Evolutionary conservation across 2,797 vertebrate species (phyloP).

Genomic region (Amazona ochrocephala): DNA sequence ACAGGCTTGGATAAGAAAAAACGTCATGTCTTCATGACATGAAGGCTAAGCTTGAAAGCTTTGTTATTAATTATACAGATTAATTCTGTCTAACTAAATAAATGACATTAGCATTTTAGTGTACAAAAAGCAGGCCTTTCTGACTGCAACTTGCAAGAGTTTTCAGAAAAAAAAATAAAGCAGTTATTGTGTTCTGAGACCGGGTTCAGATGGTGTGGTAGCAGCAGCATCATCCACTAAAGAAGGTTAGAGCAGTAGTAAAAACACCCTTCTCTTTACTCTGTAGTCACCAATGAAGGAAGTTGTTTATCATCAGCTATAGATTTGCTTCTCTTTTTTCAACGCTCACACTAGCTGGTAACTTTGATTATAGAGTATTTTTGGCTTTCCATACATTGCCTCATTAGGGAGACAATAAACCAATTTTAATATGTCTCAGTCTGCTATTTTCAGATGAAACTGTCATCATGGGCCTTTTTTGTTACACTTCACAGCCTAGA

Average conservation of each 20-base stretch:
- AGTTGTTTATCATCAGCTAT: conserved; percentile 52
- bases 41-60: conserved; percentile 74
- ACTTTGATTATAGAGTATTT: conserved; percentile 61
- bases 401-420: conserved; percentile 70
- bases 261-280: not conserved
- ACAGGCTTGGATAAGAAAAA: conserved; percentile 74
- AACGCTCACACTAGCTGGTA: conserved; percentile 44
- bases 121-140: conserved; percentile 46
- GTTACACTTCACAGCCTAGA: conserved; percentile 65
- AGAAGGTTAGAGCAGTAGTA: not conserved
- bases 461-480: conserved; percentile 67
- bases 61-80: conserved; percentile 81
- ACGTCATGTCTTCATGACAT: conserved; percentile 66
- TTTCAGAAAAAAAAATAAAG: conserved; percentile 78
- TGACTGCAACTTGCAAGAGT: conserved; percentile 19
- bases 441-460: conserved; percentile 62
- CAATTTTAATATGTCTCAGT: conserved; percentile 65
- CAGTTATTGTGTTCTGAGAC: conserved; percentile 67
- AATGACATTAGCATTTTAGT: conserved; percentile 64
- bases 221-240: not conserved
- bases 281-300: conserved; percentile 1
- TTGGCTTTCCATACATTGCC: conserved; percentile 55
- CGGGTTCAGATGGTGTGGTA: not conserved
- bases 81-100: conserved; percentile 78
- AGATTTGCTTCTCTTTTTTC: conserved; percentile 28